phyloP scores from a whole-genome alignment of 1,140 invertebrate genomes.

The Drosophila parvula region DNA sequence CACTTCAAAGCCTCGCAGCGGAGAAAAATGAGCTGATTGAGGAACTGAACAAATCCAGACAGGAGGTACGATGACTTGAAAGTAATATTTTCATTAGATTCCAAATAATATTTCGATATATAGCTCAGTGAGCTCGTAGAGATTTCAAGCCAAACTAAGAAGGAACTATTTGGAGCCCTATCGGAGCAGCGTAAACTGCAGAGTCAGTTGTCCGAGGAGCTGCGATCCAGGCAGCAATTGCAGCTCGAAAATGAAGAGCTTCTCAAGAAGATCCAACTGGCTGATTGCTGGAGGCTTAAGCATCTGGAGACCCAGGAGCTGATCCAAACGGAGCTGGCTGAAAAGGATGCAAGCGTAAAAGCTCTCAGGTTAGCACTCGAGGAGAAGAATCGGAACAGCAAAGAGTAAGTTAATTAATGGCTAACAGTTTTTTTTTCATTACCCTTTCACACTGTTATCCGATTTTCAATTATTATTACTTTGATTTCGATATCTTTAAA shows the following conservation, averaged over 20 bases:
- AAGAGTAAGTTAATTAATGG: constrained; percentile 14
- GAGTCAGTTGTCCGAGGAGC: constrained; percentile 33
- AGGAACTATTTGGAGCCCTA: constrained; percentile 42
- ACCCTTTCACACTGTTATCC: background rate
- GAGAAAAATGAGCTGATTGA: constrained; percentile 45
- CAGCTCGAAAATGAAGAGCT: constrained; percentile 32
- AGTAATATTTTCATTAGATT: background rate
- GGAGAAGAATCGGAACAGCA: background rate
- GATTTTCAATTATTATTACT: background rate
- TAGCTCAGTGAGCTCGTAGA: constrained; percentile 36
- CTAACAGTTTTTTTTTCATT: background rate
- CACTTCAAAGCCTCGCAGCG: constrained; percentile 38
- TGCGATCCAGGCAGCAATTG: constrained; percentile 27
- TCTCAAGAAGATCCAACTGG: constrained; percentile 25
- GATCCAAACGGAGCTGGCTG: constrained; percentile 10
- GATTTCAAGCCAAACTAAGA: constrained; percentile 33
- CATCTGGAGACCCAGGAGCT: background rate
- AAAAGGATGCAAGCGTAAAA: constrained; percentile 24
- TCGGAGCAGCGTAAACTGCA: constrained; percentile 44
- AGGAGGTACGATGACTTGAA: constrained; percentile 24
- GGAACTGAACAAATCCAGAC: constrained; percentile 16
- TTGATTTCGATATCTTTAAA: background rate
- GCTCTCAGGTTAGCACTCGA: constrained; percentile 3
- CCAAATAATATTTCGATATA: no score
- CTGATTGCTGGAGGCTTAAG: constrained; percentile 8